Evolutionary conservation across 2,113 vertebrate genomes (phyloP), one percentile per base, ranked within the genome.

Genomic region (Montifringilla adamsi): DNA sequence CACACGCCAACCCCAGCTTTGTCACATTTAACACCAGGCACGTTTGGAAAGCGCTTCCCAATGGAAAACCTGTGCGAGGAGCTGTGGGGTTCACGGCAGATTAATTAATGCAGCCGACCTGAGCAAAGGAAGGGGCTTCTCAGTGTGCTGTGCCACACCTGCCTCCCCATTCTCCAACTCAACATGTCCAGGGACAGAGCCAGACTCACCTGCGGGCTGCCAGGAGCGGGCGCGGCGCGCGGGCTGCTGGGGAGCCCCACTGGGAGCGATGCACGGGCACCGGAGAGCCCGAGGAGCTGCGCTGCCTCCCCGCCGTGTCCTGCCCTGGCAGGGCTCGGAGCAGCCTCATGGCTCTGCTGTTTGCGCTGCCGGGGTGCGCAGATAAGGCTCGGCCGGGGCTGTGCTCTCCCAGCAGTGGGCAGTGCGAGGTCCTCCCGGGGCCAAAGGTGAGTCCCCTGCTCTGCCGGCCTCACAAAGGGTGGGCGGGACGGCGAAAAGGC

Each of bases 361-460:
- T 95, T 91, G 95, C 84, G 58, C 21, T 78, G 23, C 77, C 17
- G 13, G n/a, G 62, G 30, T 1, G 6, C 28, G 30, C 72, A 80
- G 97, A 97, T 97, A 97, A 97, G 87, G 84, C 83, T 7, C 30
- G 6, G 52, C 68, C 3, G 15, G 74, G 77, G 62, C 50, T 46
- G 41, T 7, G 44, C 39, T 90, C 39, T 15, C 41, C 9, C n/a
- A 1, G 84, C 26, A 28, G 35, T 15, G 31, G 1, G 5, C 41
- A n/a, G 49, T 3, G 59, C 1, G 1, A 37, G 52, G 31, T 22
- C 8, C 72, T 17, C 0, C 1, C 2, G 30, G 1, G 30, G 78
- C 52, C 60, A 53, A 28, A 49, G 6, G 7, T 17, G 66, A 60
- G 41, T 11, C 17, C n/a, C 6, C 33, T 0, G 7, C 62, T 18